These are phyloP conservation scores for Drepana falcataria DNA, from an alignment of 2,888 invertebrate species.

Conservation along the genomic window DNA sequence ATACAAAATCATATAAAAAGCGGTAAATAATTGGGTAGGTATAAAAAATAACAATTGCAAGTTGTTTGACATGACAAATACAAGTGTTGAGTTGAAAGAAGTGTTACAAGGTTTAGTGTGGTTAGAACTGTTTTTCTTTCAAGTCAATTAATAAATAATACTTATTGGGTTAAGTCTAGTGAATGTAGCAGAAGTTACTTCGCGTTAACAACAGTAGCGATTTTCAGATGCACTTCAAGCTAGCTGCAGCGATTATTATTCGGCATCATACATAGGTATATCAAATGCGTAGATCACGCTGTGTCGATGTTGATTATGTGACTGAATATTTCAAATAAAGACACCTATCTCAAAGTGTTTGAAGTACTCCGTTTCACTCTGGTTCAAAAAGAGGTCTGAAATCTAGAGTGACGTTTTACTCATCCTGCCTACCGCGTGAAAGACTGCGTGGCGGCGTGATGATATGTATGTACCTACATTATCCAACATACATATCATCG, in stretches of 20 bases:
- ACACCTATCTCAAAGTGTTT: too few species aligned
- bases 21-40: constrained; percentile 20
- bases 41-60: constrained; percentile 3
- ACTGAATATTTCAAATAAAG: too few species aligned
- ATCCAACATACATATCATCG: too few species aligned
- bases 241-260: neutral
- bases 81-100: neutral
- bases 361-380: too few species aligned
- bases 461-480: too few species aligned
- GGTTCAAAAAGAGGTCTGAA: too few species aligned
- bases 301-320: too few species aligned
- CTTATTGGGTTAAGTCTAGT: neutral
- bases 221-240: neutral
- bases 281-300: too few species aligned
- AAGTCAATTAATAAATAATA: neutral
- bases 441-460: too few species aligned
- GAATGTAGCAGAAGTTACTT: neutral
- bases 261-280: too few species aligned
- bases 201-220: neutral
- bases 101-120: neutral
- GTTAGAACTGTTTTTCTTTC: neutral
- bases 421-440: too few species aligned
- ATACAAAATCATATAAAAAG: constrained; percentile 39
- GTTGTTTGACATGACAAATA: neutral
- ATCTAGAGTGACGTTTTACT: too few species aligned